phyloP scores from a whole-genome alignment of 2,888 invertebrate genomes.

The Pedicia rivosa region DNA sequence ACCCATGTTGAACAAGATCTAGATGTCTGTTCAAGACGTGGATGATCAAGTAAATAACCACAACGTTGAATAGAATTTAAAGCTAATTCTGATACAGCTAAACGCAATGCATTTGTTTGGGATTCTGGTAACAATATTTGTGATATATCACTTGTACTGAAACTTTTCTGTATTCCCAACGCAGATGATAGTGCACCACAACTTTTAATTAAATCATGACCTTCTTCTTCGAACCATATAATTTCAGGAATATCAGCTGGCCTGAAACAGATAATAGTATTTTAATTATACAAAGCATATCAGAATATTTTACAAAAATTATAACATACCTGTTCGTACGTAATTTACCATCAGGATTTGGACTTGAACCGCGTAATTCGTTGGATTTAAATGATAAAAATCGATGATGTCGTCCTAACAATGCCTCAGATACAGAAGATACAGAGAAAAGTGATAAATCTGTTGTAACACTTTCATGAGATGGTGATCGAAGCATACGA shows the following conservation, averaged over 20 bases:
- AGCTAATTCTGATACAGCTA: slow-evolving; percentile 39
- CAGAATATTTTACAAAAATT: background rate
- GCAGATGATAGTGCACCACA: slow-evolving; percentile 67
- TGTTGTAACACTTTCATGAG: slow-evolving; percentile 71
- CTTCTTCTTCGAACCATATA: slow-evolving; percentile 57
- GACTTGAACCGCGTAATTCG: slow-evolving; percentile 45
- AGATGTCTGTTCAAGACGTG: slow-evolving; percentile 39
- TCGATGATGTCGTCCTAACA: slow-evolving; percentile 24
- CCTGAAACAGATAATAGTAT: slow-evolving; percentile 6
- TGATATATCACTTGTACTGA: slow-evolving; percentile 65
- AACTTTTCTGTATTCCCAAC: slow-evolving; percentile 66
- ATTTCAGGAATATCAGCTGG: slow-evolving; percentile 45
- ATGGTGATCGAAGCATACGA: slow-evolving; percentile 58
- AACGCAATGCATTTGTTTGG: slow-evolving; percentile 21
- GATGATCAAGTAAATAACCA: slow-evolving; percentile 37
- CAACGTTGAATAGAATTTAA: slow-evolving; percentile 39
- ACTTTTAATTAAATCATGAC: slow-evolving; percentile 60
- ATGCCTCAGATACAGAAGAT: slow-evolving; percentile 45
- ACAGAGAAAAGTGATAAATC: slow-evolving; percentile 66
- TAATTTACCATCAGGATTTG: slow-evolving; percentile 46
- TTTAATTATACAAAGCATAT: background rate
- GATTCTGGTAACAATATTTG: slow-evolving; percentile 36
- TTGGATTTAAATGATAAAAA: slow-evolving; percentile 33
- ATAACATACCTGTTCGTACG: slow-evolving; percentile 11
- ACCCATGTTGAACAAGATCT: slow-evolving; percentile 80